Percentiles rank a stretch among this genome's conserved stretches.
These are phyloP conservation scores for Teleopsis dalmanni DNA, from an alignment of 1,140 invertebrate genomes.

Conservation along the genomic window DNA sequence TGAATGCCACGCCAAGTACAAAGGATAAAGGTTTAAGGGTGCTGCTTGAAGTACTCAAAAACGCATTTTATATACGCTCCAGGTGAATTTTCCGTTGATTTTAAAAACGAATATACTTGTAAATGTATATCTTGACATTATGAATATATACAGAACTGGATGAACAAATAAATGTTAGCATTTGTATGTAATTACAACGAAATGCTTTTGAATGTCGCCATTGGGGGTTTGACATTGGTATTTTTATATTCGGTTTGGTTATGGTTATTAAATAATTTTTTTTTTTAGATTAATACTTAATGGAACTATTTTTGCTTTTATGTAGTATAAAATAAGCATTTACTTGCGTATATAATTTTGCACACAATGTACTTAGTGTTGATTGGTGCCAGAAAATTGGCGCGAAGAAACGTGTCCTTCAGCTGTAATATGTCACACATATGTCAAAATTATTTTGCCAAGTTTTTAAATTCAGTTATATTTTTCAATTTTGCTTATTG, in stretches of 20 bases:
- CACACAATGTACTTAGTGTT: no score
- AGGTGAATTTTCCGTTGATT: neutral
- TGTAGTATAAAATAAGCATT: no score
- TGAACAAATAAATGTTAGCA: neutral
- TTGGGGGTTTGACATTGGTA: neutral
- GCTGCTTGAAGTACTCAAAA: neutral
- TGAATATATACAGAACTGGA: neutral
- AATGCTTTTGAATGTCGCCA: neutral
- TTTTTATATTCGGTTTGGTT: neutral
- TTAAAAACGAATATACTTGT: neutral
- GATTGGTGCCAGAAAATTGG: no score
- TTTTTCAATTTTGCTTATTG: no score
- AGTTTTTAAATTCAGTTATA: no score
- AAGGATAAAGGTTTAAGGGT: no score
- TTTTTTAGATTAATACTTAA: neutral
- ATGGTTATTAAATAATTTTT: neutral
- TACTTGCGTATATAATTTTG: no score
- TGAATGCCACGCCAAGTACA: no score
- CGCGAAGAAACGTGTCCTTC: no score
- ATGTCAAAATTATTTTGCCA: no score
- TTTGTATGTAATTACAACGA: neutral
- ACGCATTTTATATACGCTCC: neutral
- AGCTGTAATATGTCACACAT: no score
- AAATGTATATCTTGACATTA: neutral
- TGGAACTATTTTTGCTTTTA: neutral